A percentile compares a stretch with the other conserved stretches of the same genome.
Evolutionary conservation across 2,113 vertebrate species (phyloP).

Genomic region (Copsychus sechellarum): DNA sequence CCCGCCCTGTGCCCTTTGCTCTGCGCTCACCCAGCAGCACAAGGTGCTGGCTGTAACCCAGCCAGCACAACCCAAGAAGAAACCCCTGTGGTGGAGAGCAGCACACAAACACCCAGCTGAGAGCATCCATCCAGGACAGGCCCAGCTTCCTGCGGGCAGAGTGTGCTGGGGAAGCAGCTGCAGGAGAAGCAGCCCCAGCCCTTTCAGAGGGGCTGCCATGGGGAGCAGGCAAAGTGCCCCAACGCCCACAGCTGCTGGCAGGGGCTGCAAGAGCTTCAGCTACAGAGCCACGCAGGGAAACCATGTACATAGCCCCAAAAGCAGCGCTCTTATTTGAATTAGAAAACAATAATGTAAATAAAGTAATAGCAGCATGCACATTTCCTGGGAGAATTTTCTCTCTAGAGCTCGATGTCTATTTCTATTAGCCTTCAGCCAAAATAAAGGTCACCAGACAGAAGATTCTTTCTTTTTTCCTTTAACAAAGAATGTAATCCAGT

Average conservation of each 20-base stretch:
- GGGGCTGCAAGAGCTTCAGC: neutral
- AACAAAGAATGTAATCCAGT: slow-evolving; percentile 49
- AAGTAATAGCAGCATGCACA: slow-evolving; percentile 34
- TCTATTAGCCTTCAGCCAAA: slow-evolving; percentile 69
- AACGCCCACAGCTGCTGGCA: neutral
- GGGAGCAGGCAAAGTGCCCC: neutral
- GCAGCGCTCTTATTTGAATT: slow-evolving; percentile 46
- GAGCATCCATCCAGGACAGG: rapidly evolving
- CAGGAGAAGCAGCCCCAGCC: neutral
- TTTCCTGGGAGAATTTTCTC: slow-evolving; percentile 44
- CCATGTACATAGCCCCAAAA: neutral
- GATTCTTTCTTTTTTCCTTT: slow-evolving; percentile 45
- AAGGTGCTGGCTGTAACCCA: neutral
- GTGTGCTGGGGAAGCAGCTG: neutral
- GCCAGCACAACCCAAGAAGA: rapidly evolving
- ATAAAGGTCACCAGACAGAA: slow-evolving; percentile 70
- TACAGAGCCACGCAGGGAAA: neutral
- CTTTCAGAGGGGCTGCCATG: neutral
- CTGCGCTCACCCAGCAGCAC: neutral
- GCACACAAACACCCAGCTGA: too few relatives aligned
- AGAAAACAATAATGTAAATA: slow-evolving; percentile 59
- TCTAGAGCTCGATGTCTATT: slow-evolving; percentile 40
- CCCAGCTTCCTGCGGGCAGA: neutral
- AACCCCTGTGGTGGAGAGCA: neutral
- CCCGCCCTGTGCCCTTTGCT: neutral